Percentiles rank a stretch among this genome's conserved stretches.
Conservation (phyloP, 2,888 invertebrate genomes). For the Margaritifera margaritifera region DNA sequence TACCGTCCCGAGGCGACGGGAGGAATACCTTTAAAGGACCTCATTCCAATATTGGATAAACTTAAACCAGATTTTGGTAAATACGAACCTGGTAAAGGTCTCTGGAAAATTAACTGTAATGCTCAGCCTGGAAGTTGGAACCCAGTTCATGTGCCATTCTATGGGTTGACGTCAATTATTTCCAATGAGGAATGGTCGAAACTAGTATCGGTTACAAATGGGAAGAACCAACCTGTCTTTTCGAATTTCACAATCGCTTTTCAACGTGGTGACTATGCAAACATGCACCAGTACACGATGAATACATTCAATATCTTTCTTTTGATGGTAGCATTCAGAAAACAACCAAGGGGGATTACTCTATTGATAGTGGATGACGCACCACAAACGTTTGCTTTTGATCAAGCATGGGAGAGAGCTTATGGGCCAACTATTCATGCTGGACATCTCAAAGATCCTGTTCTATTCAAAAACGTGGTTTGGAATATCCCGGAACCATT, state of each 20-base stretch:
- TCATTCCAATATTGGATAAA: conserved; percentile 24
- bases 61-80: conserved; percentile 15
- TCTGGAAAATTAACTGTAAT: conserved; percentile 30
- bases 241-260: conserved; percentile 28
- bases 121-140: not conserved
- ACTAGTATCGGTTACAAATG: too few species aligned
- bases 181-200: conserved; percentile 3
- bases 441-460: conserved; percentile 32
- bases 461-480: conserved; percentile 38
- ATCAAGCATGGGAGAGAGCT: conserved; percentile 50
- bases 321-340: conserved; percentile 31
- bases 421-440: conserved; percentile 48
- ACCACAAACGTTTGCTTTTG: conserved; percentile 47
- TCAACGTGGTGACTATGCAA: conserved; percentile 48
- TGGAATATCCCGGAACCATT: conserved; percentile 53
- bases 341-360: conserved; percentile 37
- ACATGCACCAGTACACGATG: conserved; percentile 45
- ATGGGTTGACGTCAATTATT: conserved; percentile 13
- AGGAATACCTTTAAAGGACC: conserved; percentile 26
- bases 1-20: conserved; percentile 13
- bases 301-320: conserved; percentile 47
- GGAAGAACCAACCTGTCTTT: not conserved
- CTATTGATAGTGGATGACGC: conserved; percentile 60
- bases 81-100: conserved; percentile 25
- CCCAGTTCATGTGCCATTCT: conserved; percentile 7